These are phyloP conservation scores for Hippocampus zosterae DNA, from an alignment of 2,113 vertebrate species.

Conservation along the genomic window DNA sequence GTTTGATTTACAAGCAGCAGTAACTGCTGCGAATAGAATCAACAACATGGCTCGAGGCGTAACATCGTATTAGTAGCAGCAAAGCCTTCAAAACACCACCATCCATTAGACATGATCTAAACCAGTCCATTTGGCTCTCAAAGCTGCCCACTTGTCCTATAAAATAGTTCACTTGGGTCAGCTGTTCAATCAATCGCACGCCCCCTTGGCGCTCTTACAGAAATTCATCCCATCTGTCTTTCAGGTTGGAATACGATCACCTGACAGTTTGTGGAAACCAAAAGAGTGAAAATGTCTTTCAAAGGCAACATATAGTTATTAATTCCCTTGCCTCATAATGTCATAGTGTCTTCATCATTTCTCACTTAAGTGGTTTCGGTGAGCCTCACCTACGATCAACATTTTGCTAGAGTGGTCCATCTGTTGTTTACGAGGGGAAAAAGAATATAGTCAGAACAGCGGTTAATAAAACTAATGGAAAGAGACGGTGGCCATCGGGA, in stretches of 20 bases:
- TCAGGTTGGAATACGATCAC: slow-evolving; percentile 29
- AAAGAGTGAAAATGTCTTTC: slow-evolving; percentile 39
- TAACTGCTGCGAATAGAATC: neutral
- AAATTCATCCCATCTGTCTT: slow-evolving; percentile 7
- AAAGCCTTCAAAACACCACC: neutral
- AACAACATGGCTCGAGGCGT: neutral
- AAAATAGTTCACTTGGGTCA: slow-evolving; percentile 38
- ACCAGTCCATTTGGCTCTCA: slow-evolving; percentile 13
- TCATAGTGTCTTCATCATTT: slow-evolving; percentile 16
- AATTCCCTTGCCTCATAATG: slow-evolving; percentile 4
- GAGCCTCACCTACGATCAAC: neutral
- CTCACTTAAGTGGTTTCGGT: neutral
- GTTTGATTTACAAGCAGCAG: slow-evolving; percentile 1
- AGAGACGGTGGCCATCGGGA: neutral
- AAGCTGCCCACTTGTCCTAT: slow-evolving; percentile 7
- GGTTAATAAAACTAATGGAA: neutral
- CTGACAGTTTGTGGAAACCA: slow-evolving; percentile 34
- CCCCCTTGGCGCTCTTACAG: neutral
- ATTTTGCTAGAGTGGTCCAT: neutral
- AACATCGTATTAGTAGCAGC: neutral
- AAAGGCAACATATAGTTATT: slow-evolving; percentile 6
- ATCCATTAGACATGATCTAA: neutral
- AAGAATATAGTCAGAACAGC: too few species aligned
- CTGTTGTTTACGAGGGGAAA: neutral
- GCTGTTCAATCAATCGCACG: slow-evolving; percentile 50